Evolutionary conservation across 2,888 invertebrate genomes (phyloP).

Genomic region (Eupithecia abbreviata): DNA sequence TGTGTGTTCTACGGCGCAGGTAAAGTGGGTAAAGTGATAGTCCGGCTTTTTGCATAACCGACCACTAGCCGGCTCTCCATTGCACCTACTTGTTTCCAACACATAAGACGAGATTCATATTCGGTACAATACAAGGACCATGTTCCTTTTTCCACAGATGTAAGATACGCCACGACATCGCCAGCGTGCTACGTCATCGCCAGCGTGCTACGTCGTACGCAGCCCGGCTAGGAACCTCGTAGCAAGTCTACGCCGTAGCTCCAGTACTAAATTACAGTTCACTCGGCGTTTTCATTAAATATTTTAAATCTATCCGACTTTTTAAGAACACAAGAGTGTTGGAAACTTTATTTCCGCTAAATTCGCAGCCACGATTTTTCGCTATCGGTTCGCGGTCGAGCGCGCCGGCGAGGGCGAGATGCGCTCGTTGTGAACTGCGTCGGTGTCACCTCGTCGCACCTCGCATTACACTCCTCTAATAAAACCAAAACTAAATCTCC

Average conservation of each 20-base stretch:
- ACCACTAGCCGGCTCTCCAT: not conserved
- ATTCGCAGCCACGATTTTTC: constrained; percentile 55
- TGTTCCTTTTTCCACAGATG: not conserved
- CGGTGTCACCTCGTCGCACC: constrained; percentile 15
- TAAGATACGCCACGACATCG: not conserved
- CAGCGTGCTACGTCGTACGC: not conserved
- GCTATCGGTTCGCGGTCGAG: constrained; percentile 52
- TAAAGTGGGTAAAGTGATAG: not conserved
- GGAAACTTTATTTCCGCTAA: constrained; percentile 5
- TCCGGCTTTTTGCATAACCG: not conserved
- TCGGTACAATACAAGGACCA: not conserved
- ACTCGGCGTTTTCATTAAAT: not conserved
- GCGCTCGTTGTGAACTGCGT: constrained; percentile 35
- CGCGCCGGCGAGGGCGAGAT: constrained; percentile 31
- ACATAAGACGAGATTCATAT: not conserved
- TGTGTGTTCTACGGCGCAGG: constrained; percentile 7
- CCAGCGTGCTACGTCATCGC: not conserved
- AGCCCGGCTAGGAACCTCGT: not conserved
- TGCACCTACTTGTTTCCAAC: too few species aligned
- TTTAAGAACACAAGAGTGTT: not conserved
- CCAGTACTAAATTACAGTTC: not conserved
- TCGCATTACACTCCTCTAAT: constrained; percentile 5
- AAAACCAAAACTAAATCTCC: constrained; percentile 19
- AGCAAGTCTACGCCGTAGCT: not conserved
- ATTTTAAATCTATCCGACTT: not conserved